Evolutionary conservation across 2,888 invertebrate genomes (phyloP).

Genomic region (Thumatha senex): DNA sequence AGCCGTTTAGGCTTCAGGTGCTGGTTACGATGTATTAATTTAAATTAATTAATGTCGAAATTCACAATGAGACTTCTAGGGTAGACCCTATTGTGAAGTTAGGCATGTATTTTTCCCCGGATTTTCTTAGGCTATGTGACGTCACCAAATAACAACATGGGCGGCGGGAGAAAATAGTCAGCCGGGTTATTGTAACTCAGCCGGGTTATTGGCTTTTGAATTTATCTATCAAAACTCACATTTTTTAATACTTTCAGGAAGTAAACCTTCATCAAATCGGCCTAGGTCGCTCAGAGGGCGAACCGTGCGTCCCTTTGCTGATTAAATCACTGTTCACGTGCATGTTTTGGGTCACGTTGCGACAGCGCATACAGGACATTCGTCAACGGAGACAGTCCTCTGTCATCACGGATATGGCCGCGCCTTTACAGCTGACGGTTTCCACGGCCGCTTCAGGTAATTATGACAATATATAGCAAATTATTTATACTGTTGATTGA

Average conservation of each 20-base stretch:
- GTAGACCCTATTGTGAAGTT: too few species aligned
- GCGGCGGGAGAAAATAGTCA: too few species aligned
- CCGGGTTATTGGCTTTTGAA: too few species aligned
- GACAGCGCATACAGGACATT: constrained; percentile 94
- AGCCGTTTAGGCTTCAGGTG: too few species aligned
- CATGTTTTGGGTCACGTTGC: constrained; percentile 97
- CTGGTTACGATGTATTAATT: too few species aligned
- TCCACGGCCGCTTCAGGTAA: constrained; percentile 86
- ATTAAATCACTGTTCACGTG: constrained; percentile 93
- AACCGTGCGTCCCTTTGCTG: constrained; percentile 89
- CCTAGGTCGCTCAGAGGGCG: constrained; percentile 85
- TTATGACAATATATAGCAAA: not conserved
- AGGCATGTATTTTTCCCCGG: too few species aligned
- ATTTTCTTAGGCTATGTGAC: too few species aligned
- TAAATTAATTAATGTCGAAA: too few species aligned
- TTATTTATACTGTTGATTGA: too few species aligned
- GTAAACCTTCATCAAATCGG: constrained; percentile 92
- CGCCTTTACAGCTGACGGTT: constrained; percentile 90
- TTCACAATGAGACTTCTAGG: too few species aligned
- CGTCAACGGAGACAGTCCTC: constrained; percentile 85
- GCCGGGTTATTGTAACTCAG: too few species aligned
- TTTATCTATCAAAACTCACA: not conserved
- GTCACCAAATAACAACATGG: too few species aligned
- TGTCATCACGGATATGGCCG: constrained; percentile 89
- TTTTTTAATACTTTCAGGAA: constrained; percentile 63